These are phyloP conservation scores for Donacobius atricapilla DNA, from an alignment of 2,113 vertebrate genomes.

Conservation along the genomic window DNA sequence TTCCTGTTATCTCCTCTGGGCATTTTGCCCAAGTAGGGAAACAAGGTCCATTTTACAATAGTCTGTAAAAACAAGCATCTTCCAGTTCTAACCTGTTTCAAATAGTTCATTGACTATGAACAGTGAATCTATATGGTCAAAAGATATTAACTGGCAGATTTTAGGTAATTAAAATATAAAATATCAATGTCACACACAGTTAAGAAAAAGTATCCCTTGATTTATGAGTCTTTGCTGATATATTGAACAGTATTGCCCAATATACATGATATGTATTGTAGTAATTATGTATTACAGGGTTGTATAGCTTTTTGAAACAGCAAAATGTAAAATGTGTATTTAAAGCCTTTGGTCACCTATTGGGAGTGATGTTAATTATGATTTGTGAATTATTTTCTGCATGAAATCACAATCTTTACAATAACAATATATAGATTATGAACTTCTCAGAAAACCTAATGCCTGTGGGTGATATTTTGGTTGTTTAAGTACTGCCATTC, in stretches of 20 bases:
- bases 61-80: neutral
- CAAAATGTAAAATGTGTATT: constrained; percentile 25
- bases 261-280: neutral
- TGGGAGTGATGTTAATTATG: constrained; percentile 25
- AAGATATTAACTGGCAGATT: neutral
- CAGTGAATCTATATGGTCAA: neutral
- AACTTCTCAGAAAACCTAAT: constrained; percentile 62
- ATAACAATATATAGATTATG: constrained; percentile 67
- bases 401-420: constrained; percentile 63
- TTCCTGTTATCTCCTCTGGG: neutral
- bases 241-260: neutral
- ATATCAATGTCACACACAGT: neutral
- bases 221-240: constrained; percentile 12
- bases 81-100: neutral
- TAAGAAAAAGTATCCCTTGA: neutral
- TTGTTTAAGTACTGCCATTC: constrained; percentile 63
- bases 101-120: neutral
- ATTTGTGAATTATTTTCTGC: constrained; percentile 65
- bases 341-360: constrained; percentile 38
- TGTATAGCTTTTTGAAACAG: constrained; percentile 37
- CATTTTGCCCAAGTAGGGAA: constrained; percentile 12
- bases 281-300: constrained; percentile 12
- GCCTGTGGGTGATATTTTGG: constrained; percentile 59
- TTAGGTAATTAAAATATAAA: neutral
- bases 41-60: neutral